These are phyloP conservation scores for Ataeniobius toweri DNA, from an alignment of 2,797 vertebrate genomes.

Conservation along the genomic window DNA sequence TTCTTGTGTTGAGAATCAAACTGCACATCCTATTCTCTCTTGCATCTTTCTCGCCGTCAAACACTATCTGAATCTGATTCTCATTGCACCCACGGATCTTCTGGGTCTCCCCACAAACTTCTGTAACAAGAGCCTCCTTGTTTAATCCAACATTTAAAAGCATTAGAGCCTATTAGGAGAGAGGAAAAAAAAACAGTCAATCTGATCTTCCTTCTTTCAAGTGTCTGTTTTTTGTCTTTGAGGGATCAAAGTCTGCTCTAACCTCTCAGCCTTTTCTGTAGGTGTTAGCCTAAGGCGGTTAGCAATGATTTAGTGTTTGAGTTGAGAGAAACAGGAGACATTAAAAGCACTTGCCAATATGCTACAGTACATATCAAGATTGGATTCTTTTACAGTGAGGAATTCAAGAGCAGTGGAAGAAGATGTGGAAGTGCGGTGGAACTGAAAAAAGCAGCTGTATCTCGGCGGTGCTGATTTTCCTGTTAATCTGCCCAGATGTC, in stretches of 20 bases:
- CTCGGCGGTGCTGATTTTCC: conserved; percentile 41
- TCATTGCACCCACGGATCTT: conserved; percentile 56
- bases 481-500: conserved; percentile 46
- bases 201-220: conserved; percentile 42
- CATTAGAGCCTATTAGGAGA: conserved; percentile 59
- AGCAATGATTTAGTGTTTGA: conserved; percentile 75
- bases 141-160: conserved; percentile 72
- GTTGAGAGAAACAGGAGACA: conserved; percentile 70
- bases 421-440: conserved; percentile 23
- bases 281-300: conserved; percentile 72
- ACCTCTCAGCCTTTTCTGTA: conserved; percentile 62
- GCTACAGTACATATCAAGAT: conserved; percentile 61
- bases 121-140: conserved; percentile 46
- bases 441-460: conserved; percentile 41
- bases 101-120: conserved; percentile 34
- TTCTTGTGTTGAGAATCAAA: conserved; percentile 30
- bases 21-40: conserved; percentile 18
- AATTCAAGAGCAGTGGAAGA: conserved; percentile 21
- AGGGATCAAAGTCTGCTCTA: conserved; percentile 57
- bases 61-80: conserved; percentile 41
- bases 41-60: conserved; percentile 17
- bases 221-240: conserved; percentile 49
- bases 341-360: conserved; percentile 72
- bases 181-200: conserved; percentile 16
- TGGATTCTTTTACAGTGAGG: conserved; percentile 57